Conservation (phyloP, 2,888 invertebrate genomes). For the Escarpia spicata region DNA sequence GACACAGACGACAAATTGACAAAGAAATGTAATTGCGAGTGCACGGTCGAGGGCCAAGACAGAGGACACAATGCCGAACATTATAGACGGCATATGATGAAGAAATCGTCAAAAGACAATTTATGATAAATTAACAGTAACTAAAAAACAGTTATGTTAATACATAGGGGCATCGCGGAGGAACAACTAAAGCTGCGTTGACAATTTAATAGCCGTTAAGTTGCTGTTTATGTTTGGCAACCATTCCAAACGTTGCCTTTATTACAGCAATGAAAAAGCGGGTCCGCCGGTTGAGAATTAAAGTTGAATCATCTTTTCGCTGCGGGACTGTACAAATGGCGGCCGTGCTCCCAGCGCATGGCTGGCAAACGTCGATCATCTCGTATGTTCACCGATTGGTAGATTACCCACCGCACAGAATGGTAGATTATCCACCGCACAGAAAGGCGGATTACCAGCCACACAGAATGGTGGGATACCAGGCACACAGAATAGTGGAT, state of each 20-base stretch:
- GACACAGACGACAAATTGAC: background rate
- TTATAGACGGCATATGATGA: background rate
- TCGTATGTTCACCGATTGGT: too few species aligned
- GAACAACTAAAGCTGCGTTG: background rate
- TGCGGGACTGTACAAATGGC: too few species aligned
- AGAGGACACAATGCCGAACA: background rate
- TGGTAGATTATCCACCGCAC: background rate
- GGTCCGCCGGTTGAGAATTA: too few species aligned
- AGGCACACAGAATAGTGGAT: background rate
- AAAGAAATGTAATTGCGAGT: background rate
- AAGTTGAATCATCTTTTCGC: too few species aligned
- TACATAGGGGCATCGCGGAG: too few species aligned
- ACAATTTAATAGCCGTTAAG: background rate
- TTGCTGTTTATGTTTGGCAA: background rate
- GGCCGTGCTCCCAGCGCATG: too few species aligned
- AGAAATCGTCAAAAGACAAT: background rate
- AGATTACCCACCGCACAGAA: background rate
- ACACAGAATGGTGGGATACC: background rate
- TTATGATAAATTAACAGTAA: background rate
- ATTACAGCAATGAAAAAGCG: background rate
- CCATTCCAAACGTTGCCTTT: background rate
- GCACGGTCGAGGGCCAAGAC: background rate
- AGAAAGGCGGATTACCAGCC: background rate
- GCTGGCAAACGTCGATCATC: too few species aligned
- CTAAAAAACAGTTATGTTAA: too few species aligned